Evolutionary conservation across 2,113 vertebrate species (phyloP).

Genomic region (Rhineura floridana): DNA sequence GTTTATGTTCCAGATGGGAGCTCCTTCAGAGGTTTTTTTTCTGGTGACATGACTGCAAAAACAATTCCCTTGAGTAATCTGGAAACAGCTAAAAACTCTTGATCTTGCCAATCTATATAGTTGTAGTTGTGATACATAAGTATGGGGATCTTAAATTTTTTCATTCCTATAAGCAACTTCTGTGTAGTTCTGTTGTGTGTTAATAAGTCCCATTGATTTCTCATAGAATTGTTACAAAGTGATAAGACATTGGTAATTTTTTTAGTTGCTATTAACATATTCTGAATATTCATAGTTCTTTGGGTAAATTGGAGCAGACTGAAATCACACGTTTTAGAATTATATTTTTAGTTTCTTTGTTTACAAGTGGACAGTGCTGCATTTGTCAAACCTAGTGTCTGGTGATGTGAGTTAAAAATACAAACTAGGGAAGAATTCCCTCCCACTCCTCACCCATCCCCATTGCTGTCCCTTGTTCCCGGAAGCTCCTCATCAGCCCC

Average conservation of each 20-base stretch:
- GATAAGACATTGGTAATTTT: background rate
- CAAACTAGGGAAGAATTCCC: background rate
- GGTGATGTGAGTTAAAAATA: background rate
- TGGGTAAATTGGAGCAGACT: background rate
- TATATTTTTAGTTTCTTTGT: conserved; percentile 10
- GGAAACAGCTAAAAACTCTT: background rate
- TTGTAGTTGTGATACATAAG: background rate
- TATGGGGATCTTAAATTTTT: background rate
- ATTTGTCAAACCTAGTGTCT: background rate
- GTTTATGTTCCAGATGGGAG: conserved; percentile 1
- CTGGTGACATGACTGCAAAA: conserved; percentile 6
- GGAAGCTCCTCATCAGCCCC: background rate
- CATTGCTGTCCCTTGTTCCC: background rate
- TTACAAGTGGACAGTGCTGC: background rate
- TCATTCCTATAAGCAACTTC: background rate
- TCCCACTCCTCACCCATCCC: background rate
- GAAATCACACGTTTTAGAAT: conserved; percentile 9
- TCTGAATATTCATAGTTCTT: background rate
- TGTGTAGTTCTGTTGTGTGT: background rate
- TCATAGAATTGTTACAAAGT: background rate
- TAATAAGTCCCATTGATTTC: background rate
- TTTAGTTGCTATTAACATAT: background rate
- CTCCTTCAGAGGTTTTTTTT: conserved; percentile 22
- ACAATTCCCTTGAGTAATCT: background rate
- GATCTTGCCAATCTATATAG: background rate